A percentile compares a stretch with the other conserved stretches of the same genome.
These are phyloP conservation scores for Sinocyclocheilus grahami DNA, from an alignment of 2,113 vertebrate genomes.

Conservation along the genomic window DNA sequence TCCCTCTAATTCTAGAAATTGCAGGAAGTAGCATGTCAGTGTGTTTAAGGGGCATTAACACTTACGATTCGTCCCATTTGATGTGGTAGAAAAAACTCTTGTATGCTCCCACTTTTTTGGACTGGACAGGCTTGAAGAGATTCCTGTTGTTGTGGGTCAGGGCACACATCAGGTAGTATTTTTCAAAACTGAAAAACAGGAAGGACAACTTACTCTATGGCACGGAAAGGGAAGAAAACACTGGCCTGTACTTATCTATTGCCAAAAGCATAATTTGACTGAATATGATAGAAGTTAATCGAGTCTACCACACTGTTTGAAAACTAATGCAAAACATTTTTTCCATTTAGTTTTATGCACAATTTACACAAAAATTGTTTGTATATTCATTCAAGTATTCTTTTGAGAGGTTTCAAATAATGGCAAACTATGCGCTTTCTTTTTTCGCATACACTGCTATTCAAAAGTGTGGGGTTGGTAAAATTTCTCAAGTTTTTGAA, in stretches of 20 bases:
- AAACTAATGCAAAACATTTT: not conserved
- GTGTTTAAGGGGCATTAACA: conserved; percentile 47
- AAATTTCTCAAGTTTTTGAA: no score
- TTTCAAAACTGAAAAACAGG: conserved; percentile 85
- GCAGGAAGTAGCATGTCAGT: not conserved
- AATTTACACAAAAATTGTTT: not conserved
- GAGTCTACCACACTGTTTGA: not conserved
- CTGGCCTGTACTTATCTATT: not conserved
- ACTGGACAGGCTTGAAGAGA: conserved; percentile 95
- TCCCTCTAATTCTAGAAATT: not conserved
- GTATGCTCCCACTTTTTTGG: conserved; percentile 95
- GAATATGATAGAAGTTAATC: not conserved
- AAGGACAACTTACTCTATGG: conserved; percentile 16
- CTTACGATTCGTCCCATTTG: conserved; percentile 99
- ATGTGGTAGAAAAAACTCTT: conserved; percentile 97
- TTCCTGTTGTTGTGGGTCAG: conserved; percentile 93
- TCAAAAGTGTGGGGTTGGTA: no score
- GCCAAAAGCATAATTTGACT: not conserved
- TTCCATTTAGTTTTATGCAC: not conserved
- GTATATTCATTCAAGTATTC: not conserved
- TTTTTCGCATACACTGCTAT: no score
- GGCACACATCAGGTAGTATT: conserved; percentile 93
- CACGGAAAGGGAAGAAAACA: not conserved
- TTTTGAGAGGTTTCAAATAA: not conserved
- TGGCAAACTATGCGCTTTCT: not conserved